phyloP scores from a whole-genome alignment of 2,888 invertebrate genomes.

The Leptopilina drosophilae region DNA sequence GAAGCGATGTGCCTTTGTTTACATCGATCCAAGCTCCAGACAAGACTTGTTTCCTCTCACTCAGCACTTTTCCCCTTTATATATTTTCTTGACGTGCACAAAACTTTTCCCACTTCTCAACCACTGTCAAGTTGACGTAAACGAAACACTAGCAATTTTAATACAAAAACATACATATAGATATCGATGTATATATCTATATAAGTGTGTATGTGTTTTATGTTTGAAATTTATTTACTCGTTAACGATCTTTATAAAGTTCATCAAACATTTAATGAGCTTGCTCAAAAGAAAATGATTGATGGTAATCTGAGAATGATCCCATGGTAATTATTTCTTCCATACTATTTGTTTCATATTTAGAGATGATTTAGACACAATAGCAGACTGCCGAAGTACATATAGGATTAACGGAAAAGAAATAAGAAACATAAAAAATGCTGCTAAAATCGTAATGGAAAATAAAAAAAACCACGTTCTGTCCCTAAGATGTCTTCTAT shows the following conservation, averaged over 20 bases:
- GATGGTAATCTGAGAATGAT: neutral
- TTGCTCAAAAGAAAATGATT: neutral
- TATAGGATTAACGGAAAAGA: too few species aligned
- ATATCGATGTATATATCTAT: neutral
- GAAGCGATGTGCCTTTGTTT: conserved; percentile 32
- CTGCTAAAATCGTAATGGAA: too few species aligned
- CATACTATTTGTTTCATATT: too few species aligned
- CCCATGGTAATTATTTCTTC: too few species aligned
- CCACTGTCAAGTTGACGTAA: conserved; percentile 3
- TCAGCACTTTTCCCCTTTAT: conserved; percentile 24
- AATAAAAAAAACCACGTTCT: too few species aligned
- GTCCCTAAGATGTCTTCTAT: too few species aligned
- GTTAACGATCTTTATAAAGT: neutral
- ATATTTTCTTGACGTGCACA: too few species aligned
- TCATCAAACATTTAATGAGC: neutral
- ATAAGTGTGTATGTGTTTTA: too few species aligned
- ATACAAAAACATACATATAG: neutral
- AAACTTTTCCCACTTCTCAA: neutral
- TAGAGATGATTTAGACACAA: too few species aligned
- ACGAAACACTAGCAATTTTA: neutral
- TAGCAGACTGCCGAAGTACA: too few species aligned
- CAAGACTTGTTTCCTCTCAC: conserved; percentile 11
- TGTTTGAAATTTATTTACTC: neutral
- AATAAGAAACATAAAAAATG: too few species aligned
- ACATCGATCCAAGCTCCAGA: conserved; percentile 15